Percentiles rank a stretch among this genome's conserved stretches.
These are phyloP conservation scores for Allobates femoralis DNA, from an alignment of 2,797 vertebrate species.

Conservation along the genomic window DNA sequence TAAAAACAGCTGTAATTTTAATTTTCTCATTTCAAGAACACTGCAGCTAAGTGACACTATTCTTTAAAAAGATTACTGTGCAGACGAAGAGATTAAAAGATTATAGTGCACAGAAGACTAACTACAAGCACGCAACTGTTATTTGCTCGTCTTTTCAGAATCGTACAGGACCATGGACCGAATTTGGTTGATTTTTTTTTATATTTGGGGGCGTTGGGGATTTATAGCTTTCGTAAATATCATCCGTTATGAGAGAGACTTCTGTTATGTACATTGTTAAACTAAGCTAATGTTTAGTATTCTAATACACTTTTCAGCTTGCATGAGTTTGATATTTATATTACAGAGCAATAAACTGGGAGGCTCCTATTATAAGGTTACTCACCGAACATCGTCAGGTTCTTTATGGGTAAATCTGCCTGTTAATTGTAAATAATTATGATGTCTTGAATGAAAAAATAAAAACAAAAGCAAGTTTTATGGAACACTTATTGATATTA, in stretches of 20 bases:
- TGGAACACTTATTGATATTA: not conserved
- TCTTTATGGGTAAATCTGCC: conserved; percentile 21
- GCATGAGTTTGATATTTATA: conserved; percentile 12
- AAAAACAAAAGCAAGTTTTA: conserved; percentile 12
- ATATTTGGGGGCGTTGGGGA: too few species aligned
- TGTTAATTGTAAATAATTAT: conserved; percentile 14
- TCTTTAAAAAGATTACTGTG: not conserved
- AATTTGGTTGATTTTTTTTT: not conserved
- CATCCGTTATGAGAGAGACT: not conserved
- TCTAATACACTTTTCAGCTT: not conserved
- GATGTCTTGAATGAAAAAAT: conserved; percentile 25
- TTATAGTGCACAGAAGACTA: not conserved
- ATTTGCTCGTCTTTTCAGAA: not conserved
- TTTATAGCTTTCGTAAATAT: conserved; percentile 22
- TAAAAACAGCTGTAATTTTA: not conserved
- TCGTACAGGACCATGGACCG: not conserved
- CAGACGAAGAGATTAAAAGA: not conserved
- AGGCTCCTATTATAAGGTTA: not conserved
- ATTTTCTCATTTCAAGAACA: not conserved
- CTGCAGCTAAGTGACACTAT: not conserved
- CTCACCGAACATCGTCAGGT: conserved; percentile 2
- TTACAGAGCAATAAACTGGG: conserved; percentile 28
- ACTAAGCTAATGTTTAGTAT: conserved; percentile 9
- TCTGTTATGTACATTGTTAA: not conserved
- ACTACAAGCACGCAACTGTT: not conserved